A percentile compares a stretch with the other conserved stretches of the same genome.
Conservation (phyloP, 1,140 invertebrate species). For the Lepidurus couesii region DNA sequence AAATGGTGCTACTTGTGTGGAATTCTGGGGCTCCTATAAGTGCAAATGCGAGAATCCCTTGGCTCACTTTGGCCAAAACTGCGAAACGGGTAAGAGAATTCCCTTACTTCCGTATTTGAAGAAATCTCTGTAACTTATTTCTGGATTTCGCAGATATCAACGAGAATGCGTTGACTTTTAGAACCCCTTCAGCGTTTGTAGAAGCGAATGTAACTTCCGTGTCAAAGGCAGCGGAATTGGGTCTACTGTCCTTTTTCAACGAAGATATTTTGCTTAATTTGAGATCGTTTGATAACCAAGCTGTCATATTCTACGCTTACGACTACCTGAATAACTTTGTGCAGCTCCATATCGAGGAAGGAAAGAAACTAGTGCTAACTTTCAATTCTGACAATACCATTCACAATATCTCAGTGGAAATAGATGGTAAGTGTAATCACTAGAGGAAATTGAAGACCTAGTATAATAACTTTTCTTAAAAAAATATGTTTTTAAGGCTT, state of each 20-base stretch:
- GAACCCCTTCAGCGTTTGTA: constrained; percentile 67
- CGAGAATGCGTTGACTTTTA: constrained; percentile 79
- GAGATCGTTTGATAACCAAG: constrained; percentile 73
- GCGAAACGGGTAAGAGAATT: constrained; percentile 72
- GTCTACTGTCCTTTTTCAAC: constrained; percentile 63
- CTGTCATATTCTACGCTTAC: constrained; percentile 80
- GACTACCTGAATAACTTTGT: constrained; percentile 92
- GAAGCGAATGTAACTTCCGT: constrained; percentile 61
- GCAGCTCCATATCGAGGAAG: constrained; percentile 75
- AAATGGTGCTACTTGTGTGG: constrained; percentile 82
- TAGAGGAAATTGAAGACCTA: constrained; percentile 36
- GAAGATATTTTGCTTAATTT: constrained; percentile 79
- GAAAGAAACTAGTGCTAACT: constrained; percentile 66
- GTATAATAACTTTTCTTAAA: not conserved
- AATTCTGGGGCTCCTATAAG: constrained; percentile 85
- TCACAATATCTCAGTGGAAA: constrained; percentile 66
- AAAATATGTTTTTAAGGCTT: constrained; percentile 49
- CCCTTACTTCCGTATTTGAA: constrained; percentile 24
- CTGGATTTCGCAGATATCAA: constrained; percentile 67
- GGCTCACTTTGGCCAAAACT: constrained; percentile 81
- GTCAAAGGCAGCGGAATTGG: constrained; percentile 53
- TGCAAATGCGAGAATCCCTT: constrained; percentile 68
- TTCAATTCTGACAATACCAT: constrained; percentile 77
- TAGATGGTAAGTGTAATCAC: constrained; percentile 48
- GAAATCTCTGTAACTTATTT: not conserved